A percentile compares a stretch with the other conserved stretches of the same genome.
Conservation (phyloP, 2,888 invertebrate species). For the Agrotis exclamationis region DNA sequence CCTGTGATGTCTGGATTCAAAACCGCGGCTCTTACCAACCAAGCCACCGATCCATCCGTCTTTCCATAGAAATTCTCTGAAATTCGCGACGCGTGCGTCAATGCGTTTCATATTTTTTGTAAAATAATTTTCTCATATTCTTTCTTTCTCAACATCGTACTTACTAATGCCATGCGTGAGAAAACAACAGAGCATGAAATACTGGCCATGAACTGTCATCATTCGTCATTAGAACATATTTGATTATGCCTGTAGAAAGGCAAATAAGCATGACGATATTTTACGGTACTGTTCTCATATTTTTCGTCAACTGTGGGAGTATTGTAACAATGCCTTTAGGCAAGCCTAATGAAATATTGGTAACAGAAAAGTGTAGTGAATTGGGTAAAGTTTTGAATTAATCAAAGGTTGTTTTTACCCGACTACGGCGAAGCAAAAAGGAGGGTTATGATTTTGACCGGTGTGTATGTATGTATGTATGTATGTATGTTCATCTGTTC, state of each 20-base stretch:
- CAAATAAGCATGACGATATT: conserved; percentile 21
- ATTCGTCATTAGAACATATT: conserved; percentile 18
- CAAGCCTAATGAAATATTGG: conserved; percentile 8
- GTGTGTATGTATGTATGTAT: too few species aligned
- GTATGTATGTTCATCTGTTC: too few species aligned
- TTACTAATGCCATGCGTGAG: conserved; percentile 10
- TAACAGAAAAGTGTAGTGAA: conserved; percentile 12
- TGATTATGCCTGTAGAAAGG: conserved; percentile 26
- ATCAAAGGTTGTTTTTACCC: neutral
- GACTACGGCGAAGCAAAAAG: too few species aligned
- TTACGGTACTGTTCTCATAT: conserved; percentile 11
- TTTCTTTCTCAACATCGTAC: neutral
- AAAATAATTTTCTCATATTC: too few species aligned
- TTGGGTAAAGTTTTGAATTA: conserved; percentile 10
- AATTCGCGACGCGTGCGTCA: too few species aligned
- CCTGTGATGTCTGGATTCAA: too few species aligned
- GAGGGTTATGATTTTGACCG: too few species aligned
- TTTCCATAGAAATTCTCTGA: too few species aligned
- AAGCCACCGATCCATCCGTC: too few species aligned
- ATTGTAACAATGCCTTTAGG: conserved; percentile 22
- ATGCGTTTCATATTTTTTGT: too few species aligned
- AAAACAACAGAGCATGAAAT: neutral
- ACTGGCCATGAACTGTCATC: conserved; percentile 19
- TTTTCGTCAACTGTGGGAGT: conserved; percentile 34
- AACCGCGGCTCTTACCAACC: too few species aligned